Evolutionary conservation across 1,140 invertebrate genomes (phyloP).

Genomic region (Drosophila teissieri): DNA sequence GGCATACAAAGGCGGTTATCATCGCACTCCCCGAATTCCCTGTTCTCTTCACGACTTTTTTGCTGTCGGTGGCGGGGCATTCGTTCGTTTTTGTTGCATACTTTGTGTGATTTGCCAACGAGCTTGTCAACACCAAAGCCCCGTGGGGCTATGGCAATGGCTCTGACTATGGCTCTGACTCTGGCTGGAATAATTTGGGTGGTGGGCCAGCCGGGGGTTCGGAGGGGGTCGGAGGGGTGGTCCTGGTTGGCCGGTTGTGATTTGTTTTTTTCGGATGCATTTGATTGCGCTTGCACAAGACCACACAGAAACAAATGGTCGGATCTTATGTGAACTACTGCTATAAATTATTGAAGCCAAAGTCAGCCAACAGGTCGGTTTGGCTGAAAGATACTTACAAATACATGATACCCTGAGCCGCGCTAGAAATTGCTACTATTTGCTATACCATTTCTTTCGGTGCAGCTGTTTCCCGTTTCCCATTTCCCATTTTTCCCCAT

Average conservation of each 20-base stretch:
- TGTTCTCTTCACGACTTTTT: slow-evolving; percentile 14
- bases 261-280: slow-evolving; percentile 33
- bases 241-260: slow-evolving; percentile 11
- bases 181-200: not conserved
- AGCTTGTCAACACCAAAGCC: slow-evolving; percentile 29
- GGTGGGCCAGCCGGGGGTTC: not conserved
- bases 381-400: no score
- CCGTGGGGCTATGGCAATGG: slow-evolving; percentile 1
- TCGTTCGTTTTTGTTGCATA: slow-evolving; percentile 42
- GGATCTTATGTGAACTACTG: no score
- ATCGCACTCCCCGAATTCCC: not conserved
- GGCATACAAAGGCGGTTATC: slow-evolving; percentile 3
- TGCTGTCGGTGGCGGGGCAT: slow-evolving; percentile 2
- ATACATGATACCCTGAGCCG: no score
- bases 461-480: not conserved
- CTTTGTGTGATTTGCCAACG: slow-evolving; percentile 58
- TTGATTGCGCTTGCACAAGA: slow-evolving; percentile 12
- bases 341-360: no score
- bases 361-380: no score
- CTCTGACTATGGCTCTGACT: no score
- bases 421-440: no score
- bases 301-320: not conserved
- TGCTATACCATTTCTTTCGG: no score
- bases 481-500: slow-evolving; percentile 23
- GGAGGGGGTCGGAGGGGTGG: not conserved